phyloP scores from a whole-genome alignment of 2,113 vertebrate species.

The Chaetodon trifascialis region DNA sequence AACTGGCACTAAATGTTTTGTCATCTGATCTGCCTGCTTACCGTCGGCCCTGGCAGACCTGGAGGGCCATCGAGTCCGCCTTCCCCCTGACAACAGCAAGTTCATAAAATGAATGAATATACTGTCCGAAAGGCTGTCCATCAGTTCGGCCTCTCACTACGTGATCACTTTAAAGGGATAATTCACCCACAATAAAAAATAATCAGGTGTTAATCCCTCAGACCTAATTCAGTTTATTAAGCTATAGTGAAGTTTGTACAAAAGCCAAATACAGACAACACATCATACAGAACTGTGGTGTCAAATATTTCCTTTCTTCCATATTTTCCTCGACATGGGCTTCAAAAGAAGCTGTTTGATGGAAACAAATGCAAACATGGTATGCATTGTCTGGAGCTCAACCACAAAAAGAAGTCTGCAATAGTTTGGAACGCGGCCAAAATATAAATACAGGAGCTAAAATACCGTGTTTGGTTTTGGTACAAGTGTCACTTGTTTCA shows the following conservation, averaged over 20 bases:
- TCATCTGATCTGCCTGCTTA: conserved; percentile 69
- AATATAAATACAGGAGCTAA: background rate
- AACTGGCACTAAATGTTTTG: background rate
- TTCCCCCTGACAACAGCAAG: conserved; percentile 84
- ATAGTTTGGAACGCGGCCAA: background rate
- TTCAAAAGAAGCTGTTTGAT: background rate
- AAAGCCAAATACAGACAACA: background rate
- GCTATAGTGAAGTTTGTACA: background rate
- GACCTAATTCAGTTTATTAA: background rate
- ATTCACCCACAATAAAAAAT: background rate
- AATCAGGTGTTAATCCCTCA: background rate
- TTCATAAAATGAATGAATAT: conserved; percentile 3
- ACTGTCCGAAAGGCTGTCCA: background rate
- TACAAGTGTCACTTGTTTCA: background rate
- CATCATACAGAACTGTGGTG: background rate
- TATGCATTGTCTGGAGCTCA: background rate
- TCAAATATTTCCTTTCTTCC: background rate
- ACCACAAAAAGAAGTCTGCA: background rate
- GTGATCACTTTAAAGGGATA: background rate
- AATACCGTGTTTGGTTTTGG: background rate
- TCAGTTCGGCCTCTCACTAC: background rate
- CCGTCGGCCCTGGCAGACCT: conserved; percentile 83
- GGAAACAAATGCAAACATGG: background rate
- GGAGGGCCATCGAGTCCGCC: conserved; percentile 82
- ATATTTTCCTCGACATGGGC: background rate